Evolutionary conservation across 2,113 vertebrate species (phyloP), one percentile per base, ranked within the genome.

Genomic region (Hypanus sabinus): DNA sequence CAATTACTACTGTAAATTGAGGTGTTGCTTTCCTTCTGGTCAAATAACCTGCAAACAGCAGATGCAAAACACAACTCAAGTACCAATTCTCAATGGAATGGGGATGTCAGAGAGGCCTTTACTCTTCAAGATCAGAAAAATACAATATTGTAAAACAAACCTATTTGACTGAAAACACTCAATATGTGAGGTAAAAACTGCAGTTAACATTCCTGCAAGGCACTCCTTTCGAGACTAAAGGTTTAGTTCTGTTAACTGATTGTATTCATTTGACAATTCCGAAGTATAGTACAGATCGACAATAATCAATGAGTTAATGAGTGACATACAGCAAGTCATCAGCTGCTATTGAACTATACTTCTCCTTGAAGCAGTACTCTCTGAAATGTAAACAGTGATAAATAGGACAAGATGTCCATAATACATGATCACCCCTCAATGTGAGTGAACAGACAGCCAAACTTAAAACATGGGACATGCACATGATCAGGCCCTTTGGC

Each of bases 1-100:
- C 91, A 93, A 8, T 73, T 55, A 93, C 24, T 93, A 27, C 46
- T 7, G 30, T 27, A 68, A 6, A n/a, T 90, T 65, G 85, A 90
- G 30, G 33, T 33, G 30, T 90, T 90, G 85, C 85, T n/a, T 90
- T 90, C 60, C 60, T 90, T 65, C 60, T 90, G 85, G 85, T 68
- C 85, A 65, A 90, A 90, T 33, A 30, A 68, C 33, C 85, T 90
- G 57, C 14, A 90, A 90, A 68, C 7, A 20, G 65, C 85, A 88
- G 57, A 62, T 60, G 57, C 55, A 90, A 90, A 68, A 7, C 30
- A 79, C 60, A 90, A 33, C 30, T 90, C 62, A 90, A 60, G 85
- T 62, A 33, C 14, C n/a, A 90, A 68, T 62, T 30, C 60, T 18
- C 11, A 30, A 7, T 20, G 30, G 60, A 68, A 90, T 65, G 30